A percentile compares a stretch with the other conserved stretches of the same genome.
Evolutionary conservation across 2,113 vertebrate species (phyloP).

Genomic region (Apus apus): DNA sequence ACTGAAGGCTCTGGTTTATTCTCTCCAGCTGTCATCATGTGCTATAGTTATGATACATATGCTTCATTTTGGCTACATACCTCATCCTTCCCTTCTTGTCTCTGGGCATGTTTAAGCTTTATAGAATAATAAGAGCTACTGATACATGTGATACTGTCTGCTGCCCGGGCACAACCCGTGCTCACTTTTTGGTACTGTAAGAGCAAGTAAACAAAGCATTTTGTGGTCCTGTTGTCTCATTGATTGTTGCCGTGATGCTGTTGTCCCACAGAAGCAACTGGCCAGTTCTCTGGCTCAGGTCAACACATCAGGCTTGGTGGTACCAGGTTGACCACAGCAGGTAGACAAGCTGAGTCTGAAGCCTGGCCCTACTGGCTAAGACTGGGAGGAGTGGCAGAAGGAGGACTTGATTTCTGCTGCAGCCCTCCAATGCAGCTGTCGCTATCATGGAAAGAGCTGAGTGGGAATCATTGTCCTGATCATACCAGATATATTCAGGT

Average conservation of each 20-base stretch:
- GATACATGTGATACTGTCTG: background rate
- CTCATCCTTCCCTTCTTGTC: constrained; percentile 30
- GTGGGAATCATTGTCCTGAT: background rate
- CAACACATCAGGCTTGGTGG: background rate
- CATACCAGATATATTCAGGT: background rate
- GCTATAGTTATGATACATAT: constrained; percentile 44
- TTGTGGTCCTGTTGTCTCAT: background rate
- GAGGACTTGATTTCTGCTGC: background rate
- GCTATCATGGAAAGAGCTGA: background rate
- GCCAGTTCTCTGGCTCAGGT: background rate
- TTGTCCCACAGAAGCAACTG: background rate
- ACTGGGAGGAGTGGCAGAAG: background rate
- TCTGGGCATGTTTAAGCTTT: background rate
- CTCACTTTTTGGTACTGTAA: background rate
- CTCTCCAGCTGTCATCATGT: constrained; percentile 49
- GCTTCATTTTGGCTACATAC: constrained; percentile 49
- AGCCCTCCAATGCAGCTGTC: background rate
- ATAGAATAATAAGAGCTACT: constrained; percentile 1
- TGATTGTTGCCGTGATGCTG: background rate
- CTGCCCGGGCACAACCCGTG: background rate
- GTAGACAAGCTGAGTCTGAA: background rate
- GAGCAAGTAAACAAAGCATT: background rate
- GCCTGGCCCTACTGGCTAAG: background rate
- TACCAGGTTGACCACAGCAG: fast-evolving
- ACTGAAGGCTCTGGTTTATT: constrained; percentile 46